Percentiles rank a stretch among this genome's conserved stretches.
These are phyloP conservation scores for Masticophis lateralis DNA, from an alignment of 2,797 vertebrate genomes.

Conservation along the genomic window DNA sequence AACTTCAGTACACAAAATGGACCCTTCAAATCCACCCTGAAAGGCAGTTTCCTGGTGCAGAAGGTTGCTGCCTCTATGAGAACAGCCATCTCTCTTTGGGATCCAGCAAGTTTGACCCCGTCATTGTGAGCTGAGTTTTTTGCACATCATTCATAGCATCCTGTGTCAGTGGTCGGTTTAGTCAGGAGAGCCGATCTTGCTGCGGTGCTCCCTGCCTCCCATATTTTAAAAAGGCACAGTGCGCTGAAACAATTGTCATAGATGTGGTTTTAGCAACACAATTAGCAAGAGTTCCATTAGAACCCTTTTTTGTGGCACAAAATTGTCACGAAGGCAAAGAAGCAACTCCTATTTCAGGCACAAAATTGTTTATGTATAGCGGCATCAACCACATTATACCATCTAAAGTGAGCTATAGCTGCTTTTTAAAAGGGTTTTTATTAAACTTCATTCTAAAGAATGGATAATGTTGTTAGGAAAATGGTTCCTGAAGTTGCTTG, in stretches of 20 bases:
- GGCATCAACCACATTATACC: background rate
- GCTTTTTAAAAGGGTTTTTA: background rate
- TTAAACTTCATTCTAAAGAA: background rate
- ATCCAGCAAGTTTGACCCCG: background rate
- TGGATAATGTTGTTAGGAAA: background rate
- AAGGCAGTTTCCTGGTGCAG: background rate
- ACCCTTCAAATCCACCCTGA: background rate
- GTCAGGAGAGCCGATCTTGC: background rate
- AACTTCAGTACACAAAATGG: background rate
- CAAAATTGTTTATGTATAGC: background rate
- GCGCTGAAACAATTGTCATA: background rate
- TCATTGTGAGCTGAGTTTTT: background rate
- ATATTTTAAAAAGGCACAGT: background rate
- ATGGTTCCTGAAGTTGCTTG: background rate
- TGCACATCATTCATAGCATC: background rate
- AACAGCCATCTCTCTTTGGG: background rate
- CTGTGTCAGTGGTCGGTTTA: conserved; percentile 2
- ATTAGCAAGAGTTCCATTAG: background rate
- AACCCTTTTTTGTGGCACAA: background rate
- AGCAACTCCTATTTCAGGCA: background rate
- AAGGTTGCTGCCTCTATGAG: background rate
- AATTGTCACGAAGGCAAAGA: background rate
- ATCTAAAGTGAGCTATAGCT: background rate
- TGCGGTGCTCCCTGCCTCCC: accelerated
- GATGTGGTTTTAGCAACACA: background rate